Evolutionary conservation across 92 coral and sea anemone species (phyloP).

Genomic region (Isaurus tuberculatus): DNA sequence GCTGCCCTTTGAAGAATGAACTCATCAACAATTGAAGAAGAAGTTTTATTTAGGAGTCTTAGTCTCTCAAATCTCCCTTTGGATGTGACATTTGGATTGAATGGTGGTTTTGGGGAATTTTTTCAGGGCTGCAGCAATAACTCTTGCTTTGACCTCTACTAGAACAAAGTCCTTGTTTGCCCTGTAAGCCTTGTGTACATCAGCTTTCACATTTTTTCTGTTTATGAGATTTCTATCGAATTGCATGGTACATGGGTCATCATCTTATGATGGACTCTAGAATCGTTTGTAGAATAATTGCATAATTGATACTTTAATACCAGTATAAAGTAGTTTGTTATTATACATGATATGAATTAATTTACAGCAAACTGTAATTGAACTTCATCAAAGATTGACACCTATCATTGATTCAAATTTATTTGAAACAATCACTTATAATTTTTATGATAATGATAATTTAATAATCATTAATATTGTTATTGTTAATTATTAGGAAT

Average conservation of each 20-base stretch:
- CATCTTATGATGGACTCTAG: neutral
- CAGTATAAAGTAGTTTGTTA: neutral
- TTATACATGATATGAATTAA: neutral
- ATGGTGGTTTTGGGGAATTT: neutral
- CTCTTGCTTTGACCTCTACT: constrained; percentile 36
- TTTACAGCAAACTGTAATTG: neutral
- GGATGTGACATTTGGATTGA: neutral
- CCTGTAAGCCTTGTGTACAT: constrained; percentile 41
- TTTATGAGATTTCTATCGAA: constrained; percentile 34
- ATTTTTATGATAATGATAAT: too few species aligned
- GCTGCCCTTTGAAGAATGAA: constrained; percentile 2
- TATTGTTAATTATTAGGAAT: too few species aligned
- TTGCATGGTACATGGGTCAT: neutral
- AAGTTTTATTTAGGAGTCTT: neutral
- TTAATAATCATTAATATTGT: too few species aligned
- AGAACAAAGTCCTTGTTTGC: constrained; percentile 49
- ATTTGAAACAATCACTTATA: too few species aligned
- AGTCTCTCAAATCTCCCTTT: neutral
- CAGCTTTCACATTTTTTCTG: constrained; percentile 48
- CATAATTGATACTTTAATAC: neutral
- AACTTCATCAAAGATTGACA: neutral
- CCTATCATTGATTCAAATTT: neutral
- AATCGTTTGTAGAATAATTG: neutral
- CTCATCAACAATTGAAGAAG: constrained; percentile 43
- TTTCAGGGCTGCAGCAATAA: constrained; percentile 52